phyloP scores from a whole-genome alignment of 1,140 invertebrate species.

The Chironomus striatipennis region DNA sequence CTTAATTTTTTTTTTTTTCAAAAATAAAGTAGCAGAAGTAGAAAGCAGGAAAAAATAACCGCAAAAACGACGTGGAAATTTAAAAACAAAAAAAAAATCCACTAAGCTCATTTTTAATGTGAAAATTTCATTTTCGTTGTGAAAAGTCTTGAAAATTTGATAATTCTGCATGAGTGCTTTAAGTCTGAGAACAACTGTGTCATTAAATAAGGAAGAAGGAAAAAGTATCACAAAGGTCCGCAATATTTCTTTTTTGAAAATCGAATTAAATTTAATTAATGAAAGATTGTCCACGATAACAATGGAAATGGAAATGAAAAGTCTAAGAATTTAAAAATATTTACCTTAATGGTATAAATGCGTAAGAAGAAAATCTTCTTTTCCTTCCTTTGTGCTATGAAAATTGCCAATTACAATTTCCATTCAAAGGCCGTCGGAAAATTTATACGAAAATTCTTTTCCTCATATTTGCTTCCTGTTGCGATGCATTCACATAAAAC shows the following conservation, averaged over 20 bases:
- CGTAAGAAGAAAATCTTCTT: too few relatives aligned
- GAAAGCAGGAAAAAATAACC: not conserved
- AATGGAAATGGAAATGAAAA: not conserved
- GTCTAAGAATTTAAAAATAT: not conserved
- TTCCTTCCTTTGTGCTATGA: not conserved
- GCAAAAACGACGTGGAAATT: not conserved
- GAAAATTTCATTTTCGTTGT: not conserved
- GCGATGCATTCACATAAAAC: too few relatives aligned
- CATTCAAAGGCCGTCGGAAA: not conserved
- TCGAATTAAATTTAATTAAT: slow-evolving; percentile 4
- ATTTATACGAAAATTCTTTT: not conserved
- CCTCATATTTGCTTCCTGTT: not conserved
- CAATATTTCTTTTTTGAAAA: not conserved
- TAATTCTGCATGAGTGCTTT: slow-evolving; percentile 12
- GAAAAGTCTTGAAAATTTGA: slow-evolving; percentile 14
- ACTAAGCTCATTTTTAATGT: slow-evolving; percentile 12
- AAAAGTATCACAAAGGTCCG: slow-evolving; percentile 1
- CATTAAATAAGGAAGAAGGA: not conserved
- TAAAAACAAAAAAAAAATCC: not conserved
- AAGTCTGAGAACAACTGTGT: slow-evolving; percentile 2
- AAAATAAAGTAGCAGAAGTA: too few relatives aligned
- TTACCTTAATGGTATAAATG: too few relatives aligned
- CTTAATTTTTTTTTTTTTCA: too few relatives aligned
- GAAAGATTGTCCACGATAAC: not conserved
- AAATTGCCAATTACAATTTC: not conserved